A percentile compares a stretch with the other conserved stretches of the same genome.
These are phyloP conservation scores for Limosa lapponica DNA, from an alignment of 2,797 vertebrate genomes.

Conservation along the genomic window DNA sequence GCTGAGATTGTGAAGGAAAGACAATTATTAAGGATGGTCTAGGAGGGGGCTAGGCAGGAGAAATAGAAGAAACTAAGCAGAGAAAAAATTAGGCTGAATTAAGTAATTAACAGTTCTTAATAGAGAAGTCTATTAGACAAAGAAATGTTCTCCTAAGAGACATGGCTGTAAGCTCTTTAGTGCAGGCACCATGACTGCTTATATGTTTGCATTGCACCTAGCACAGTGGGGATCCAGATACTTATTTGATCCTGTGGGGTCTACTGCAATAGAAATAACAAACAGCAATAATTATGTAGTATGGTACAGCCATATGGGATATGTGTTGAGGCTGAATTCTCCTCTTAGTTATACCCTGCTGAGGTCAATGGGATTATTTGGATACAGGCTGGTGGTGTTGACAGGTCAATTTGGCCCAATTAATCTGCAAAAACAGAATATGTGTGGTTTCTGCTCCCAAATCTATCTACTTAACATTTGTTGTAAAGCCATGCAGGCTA, in stretches of 20 bases:
- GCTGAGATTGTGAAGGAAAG: background rate
- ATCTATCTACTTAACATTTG: background rate
- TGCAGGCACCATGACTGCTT: constrained; percentile 45
- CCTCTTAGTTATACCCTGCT: background rate
- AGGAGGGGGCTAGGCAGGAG: background rate
- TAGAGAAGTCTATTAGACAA: background rate
- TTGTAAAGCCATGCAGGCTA: background rate
- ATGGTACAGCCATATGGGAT: background rate
- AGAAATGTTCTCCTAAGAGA: constrained; percentile 41
- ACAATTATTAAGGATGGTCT: background rate
- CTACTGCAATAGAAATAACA: constrained; percentile 18
- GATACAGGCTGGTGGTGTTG: background rate
- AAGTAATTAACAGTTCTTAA: constrained; percentile 53
- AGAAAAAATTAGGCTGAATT: background rate
- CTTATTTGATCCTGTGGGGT: constrained; percentile 50
- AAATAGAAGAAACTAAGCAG: background rate
- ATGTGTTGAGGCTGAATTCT: rapidly evolving
- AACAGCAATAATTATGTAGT: constrained; percentile 22
- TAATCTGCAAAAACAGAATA: background rate
- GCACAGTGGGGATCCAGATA: constrained; percentile 12
- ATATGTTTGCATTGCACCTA: constrained; percentile 15
- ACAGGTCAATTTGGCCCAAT: background rate
- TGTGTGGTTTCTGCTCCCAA: background rate
- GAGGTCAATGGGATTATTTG: background rate
- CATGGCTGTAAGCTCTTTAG: constrained; percentile 28